A percentile compares a stretch with the other conserved stretches of the same genome.
These are phyloP conservation scores for Papilio machaon DNA, from an alignment of 1,140 invertebrate species.

Conservation along the genomic window DNA sequence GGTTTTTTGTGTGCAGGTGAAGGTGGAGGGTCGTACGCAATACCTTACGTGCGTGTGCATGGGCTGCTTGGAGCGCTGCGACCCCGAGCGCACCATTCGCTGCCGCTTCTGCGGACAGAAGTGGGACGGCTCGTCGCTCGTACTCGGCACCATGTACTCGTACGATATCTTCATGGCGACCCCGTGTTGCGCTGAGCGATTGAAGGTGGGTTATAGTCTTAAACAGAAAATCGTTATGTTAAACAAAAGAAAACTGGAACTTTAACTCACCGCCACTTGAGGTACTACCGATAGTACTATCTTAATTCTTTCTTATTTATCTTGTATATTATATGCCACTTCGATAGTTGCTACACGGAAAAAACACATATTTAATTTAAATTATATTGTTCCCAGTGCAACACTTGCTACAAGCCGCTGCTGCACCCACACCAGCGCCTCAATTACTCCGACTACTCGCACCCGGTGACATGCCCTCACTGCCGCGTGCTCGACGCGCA, in stretches of 20 bases:
- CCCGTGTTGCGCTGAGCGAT: conserved; percentile 95
- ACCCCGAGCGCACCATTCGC: conserved; percentile 86
- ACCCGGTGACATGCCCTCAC: conserved; percentile 94
- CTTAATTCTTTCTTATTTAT: neutral
- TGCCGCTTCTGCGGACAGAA: conserved; percentile 92
- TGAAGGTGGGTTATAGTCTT: conserved; percentile 86
- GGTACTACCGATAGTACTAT: too few relatives aligned
- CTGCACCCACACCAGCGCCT: conserved; percentile 93
- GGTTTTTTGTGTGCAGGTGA: conserved; percentile 85
- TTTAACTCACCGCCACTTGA: too few relatives aligned
- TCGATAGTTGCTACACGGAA: neutral
- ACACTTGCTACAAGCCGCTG: conserved; percentile 92
- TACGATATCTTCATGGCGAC: conserved; percentile 98
- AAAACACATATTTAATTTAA: neutral
- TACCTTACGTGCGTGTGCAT: conserved; percentile 97
- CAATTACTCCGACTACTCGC: conserved; percentile 97
- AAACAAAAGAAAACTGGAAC: too few relatives aligned
- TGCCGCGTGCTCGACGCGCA: conserved; percentile 95
- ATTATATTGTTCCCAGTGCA: conserved; percentile 86
- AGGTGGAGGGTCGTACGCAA: conserved; percentile 93
- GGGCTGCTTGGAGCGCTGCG: conserved; percentile 92
- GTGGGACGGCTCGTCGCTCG: conserved; percentile 96
- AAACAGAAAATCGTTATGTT: too few relatives aligned
- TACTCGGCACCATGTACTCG: conserved; percentile 98
- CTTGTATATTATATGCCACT: neutral